phyloP scores from a whole-genome alignment of 2,797 vertebrate species.

The Coilia nasus region DNA sequence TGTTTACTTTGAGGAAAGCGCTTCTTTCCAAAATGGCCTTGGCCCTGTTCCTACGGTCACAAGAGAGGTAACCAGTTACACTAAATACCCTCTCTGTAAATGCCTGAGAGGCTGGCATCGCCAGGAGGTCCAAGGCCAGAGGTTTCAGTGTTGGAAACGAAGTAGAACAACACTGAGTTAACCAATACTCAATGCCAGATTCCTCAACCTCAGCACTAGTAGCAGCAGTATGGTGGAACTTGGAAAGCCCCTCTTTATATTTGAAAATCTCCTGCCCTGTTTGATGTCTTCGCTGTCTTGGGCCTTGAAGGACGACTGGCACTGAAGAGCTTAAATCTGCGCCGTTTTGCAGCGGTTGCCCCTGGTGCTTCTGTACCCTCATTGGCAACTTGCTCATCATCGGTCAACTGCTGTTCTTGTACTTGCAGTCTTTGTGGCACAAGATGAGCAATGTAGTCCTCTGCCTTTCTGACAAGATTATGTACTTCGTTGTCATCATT shows the following conservation, averaged over 20 bases:
- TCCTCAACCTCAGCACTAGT: constrained; percentile 22
- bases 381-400: constrained; percentile 22
- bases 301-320: constrained; percentile 4
- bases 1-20: constrained; percentile 30
- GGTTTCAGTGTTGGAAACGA: constrained; percentile 31
- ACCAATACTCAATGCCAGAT: constrained; percentile 25
- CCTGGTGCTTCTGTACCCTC: constrained; percentile 15
- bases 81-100: constrained; percentile 44
- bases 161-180: constrained; percentile 24
- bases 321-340: constrained; percentile 17
- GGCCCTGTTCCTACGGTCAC: constrained; percentile 31
- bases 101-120: constrained; percentile 45
- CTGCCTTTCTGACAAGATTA: constrained; percentile 36
- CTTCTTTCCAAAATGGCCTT: constrained; percentile 26
- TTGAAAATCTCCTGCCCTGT: constrained; percentile 22
- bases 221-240: constrained; percentile 15
- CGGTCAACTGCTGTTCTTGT: constrained; percentile 23
- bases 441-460: constrained; percentile 36
- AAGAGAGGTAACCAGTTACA: constrained; percentile 37
- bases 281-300: constrained; percentile 19
- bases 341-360: constrained; percentile 8
- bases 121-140: constrained; percentile 36
- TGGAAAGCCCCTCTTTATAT: constrained; percentile 24
- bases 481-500: constrained; percentile 30
- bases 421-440: constrained; percentile 37